A percentile compares a stretch with the other conserved stretches of the same genome.
Conservation (phyloP, 2,888 invertebrate species). For the Pantelozetes paolii region DNA sequence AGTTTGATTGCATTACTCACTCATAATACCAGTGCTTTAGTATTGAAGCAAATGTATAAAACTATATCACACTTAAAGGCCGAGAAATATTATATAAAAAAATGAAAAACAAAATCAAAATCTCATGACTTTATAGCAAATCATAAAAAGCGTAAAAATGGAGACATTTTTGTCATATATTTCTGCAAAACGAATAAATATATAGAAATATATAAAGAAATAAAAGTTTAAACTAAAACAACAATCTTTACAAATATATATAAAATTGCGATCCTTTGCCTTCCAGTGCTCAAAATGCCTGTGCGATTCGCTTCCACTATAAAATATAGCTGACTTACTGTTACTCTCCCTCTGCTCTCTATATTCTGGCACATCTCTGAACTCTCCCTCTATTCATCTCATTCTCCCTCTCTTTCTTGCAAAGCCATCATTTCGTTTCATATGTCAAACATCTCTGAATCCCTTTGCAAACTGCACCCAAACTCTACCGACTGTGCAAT, state of each 20-base stretch:
- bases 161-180: not conserved
- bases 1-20: not conserved
- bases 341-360: not conserved
- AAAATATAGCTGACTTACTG: slow-evolving; percentile 3
- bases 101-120: not conserved
- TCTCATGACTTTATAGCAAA: not conserved
- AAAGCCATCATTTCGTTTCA: not conserved
- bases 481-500: slow-evolving; percentile 5
- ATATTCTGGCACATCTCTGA: no score
- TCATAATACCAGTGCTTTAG: no score
- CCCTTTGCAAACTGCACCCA: not conserved
- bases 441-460: not conserved
- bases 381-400: not conserved
- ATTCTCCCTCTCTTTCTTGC: not conserved
- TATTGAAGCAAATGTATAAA: not conserved
- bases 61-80: not conserved
- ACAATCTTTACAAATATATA: not conserved
- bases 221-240: no score
- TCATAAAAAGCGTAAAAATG: not conserved
- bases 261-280: not conserved
- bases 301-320: not conserved
- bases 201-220: no score
- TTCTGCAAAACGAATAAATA: not conserved
- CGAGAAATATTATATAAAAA: not conserved
- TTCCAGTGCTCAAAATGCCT: not conserved